Percentiles rank a stretch among this genome's conserved stretches.
Evolutionary conservation across 2,797 vertebrate genomes (phyloP).

Genomic region (Artibeus lituratus): DNA sequence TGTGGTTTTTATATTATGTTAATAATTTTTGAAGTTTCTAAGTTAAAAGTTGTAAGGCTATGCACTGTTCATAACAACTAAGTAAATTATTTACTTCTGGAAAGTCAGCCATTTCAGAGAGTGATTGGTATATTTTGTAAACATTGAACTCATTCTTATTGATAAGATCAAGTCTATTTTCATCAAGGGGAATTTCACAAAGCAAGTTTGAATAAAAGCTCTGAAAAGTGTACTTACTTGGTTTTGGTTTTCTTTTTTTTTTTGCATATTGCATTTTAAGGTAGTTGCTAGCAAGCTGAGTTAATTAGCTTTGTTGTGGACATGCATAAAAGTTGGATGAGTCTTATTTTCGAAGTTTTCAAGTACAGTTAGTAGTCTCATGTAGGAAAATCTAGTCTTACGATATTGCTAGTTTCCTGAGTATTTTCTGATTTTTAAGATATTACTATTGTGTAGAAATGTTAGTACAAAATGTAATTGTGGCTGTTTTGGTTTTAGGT

Average conservation of each 20-base stretch:
- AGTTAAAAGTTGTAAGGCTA: not conserved
- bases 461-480: constrained; percentile 48
- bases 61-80: not conserved
- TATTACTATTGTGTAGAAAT: constrained; percentile 38
- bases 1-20: constrained; percentile 6
- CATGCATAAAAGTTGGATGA: not conserved
- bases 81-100: constrained; percentile 31
- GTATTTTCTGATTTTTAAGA: constrained; percentile 43
- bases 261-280: not conserved
- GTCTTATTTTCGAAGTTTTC: constrained; percentile 9
- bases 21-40: constrained; percentile 46
- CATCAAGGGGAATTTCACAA: not conserved
- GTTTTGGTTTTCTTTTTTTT: not conserved
- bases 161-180: constrained; percentile 30
- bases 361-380: not conserved
- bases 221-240: constrained; percentile 16
- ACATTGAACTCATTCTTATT: constrained; percentile 19
- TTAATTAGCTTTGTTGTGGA: not conserved
- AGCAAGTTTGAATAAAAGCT: constrained; percentile 13
- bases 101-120: constrained; percentile 45
- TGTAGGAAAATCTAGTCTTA: not conserved
- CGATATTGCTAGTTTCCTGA: not conserved
- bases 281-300: not conserved
- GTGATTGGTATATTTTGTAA: constrained; percentile 33
- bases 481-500: constrained; percentile 86